These are phyloP conservation scores for Nowickia ferox DNA, from an alignment of 2,888 invertebrate species.

Conservation along the genomic window DNA sequence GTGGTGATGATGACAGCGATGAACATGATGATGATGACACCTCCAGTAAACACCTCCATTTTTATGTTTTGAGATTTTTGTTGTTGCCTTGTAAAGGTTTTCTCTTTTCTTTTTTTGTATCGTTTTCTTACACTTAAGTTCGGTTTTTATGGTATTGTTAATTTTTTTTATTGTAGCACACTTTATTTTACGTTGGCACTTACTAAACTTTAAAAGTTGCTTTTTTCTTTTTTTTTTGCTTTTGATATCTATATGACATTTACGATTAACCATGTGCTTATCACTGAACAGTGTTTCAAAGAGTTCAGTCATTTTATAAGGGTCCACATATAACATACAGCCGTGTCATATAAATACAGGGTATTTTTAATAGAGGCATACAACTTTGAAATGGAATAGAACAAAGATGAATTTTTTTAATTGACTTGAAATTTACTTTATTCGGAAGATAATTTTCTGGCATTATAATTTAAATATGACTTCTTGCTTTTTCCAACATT, in stretches of 20 bases:
- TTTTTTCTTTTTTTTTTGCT: conserved; percentile 11
- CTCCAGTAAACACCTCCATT: conserved; percentile 45
- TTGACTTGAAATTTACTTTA: too few species aligned
- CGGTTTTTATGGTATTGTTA: conserved; percentile 5
- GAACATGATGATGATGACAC: conserved; percentile 45
- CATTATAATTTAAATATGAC: too few species aligned
- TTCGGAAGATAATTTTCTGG: too few species aligned
- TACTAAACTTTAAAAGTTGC: conserved; percentile 43
- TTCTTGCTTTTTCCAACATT: too few species aligned
- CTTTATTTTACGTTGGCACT: conserved; percentile 59
- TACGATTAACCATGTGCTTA: conserved; percentile 22
- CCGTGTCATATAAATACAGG: too few species aligned
- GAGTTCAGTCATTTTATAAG: neutral
- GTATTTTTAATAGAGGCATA: too few species aligned
- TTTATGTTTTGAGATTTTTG: conserved; percentile 35
- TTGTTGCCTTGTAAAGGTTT: conserved; percentile 19
- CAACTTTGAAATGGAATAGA: too few species aligned
- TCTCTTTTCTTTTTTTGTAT: conserved; percentile 27
- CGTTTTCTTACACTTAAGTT: conserved; percentile 45
- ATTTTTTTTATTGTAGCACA: conserved; percentile 36
- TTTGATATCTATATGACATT: conserved; percentile 18
- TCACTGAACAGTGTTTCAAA: conserved; percentile 4
- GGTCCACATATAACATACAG: neutral
- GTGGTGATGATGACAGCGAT: conserved; percentile 12
- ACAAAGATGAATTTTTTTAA: too few species aligned